Conservation (phyloP, 2,113 vertebrate species). For the Ceyx melanurus region DNA sequence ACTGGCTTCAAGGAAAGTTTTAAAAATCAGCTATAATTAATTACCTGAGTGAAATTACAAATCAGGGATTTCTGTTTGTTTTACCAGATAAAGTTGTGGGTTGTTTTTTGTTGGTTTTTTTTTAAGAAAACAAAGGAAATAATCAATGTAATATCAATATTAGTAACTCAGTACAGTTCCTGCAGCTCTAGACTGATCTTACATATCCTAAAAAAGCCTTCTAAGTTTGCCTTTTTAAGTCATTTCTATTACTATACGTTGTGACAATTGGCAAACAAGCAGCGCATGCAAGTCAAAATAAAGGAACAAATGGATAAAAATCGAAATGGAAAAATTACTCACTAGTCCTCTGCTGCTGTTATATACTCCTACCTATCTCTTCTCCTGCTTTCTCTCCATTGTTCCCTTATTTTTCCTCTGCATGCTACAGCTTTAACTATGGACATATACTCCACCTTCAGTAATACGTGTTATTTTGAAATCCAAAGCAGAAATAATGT, state of each 20-base stretch:
- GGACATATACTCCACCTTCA: not conserved
- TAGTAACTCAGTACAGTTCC: not conserved
- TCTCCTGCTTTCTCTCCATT: slow-evolving; percentile 12
- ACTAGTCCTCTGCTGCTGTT: slow-evolving; percentile 31
- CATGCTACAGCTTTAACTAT: not conserved
- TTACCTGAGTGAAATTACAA: not conserved
- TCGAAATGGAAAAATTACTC: slow-evolving; percentile 29
- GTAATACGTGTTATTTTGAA: not conserved
- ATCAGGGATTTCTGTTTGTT: too few relatives aligned
- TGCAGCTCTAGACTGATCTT: not conserved
- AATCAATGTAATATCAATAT: not conserved
- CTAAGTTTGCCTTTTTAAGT: not conserved
- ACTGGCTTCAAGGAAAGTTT: not conserved
- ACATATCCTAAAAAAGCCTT: not conserved
- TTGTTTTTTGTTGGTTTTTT: too few relatives aligned
- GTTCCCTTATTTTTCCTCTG: slow-evolving; percentile 7
- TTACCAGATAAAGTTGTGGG: too few relatives aligned
- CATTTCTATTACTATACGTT: not conserved
- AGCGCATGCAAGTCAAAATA: not conserved
- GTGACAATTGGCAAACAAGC: not conserved
- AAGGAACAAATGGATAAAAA: slow-evolving; percentile 14
- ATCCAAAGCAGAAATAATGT: not conserved
- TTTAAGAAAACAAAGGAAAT: not conserved
- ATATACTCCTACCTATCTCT: slow-evolving; percentile 15
- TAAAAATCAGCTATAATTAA: not conserved